Evolutionary conservation across 37 sponge, comb jelly and placozoan species (phyloP).

Genomic region (Hormiphora californensis): DNA sequence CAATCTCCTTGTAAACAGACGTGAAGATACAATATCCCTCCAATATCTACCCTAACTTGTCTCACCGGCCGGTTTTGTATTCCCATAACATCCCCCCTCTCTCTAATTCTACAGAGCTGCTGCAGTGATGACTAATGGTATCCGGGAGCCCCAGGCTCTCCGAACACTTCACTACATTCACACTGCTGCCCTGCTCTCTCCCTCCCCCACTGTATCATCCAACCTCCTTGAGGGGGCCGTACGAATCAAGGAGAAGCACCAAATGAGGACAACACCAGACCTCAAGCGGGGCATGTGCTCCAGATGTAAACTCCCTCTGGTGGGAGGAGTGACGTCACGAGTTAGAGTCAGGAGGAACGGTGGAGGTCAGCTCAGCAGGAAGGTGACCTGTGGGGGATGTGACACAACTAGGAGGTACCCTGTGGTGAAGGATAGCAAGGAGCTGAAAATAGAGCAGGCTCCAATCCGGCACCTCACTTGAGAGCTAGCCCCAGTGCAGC

Average conservation of each 20-base stretch:
- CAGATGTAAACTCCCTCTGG: background rate
- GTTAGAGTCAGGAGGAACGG: background rate
- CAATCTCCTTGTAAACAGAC: too few species aligned
- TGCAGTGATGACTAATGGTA: too few species aligned
- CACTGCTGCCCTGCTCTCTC: background rate
- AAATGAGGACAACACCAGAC: background rate
- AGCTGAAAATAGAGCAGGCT: slow-evolving; percentile 16
- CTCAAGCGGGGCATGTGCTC: slow-evolving; percentile 15
- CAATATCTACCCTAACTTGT: too few species aligned
- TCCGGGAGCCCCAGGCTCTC: too few species aligned
- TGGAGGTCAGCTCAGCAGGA: slow-evolving; percentile 9
- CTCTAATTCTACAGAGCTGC: too few species aligned
- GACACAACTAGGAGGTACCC: background rate
- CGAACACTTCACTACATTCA: background rate
- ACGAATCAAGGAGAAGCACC: background rate
- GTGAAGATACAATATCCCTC: too few species aligned
- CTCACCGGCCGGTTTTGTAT: too few species aligned
- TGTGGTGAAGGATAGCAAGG: background rate
- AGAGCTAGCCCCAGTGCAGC: too few species aligned
- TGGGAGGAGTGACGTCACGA: background rate
- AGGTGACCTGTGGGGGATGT: slow-evolving; percentile 11
- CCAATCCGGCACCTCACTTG: background rate
- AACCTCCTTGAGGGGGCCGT: background rate
- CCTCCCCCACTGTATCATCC: background rate
- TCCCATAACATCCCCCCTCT: too few species aligned